These are phyloP conservation scores for Tetramorium parvispinum DNA, from an alignment of 1,140 invertebrate species.

Conservation along the genomic window DNA sequence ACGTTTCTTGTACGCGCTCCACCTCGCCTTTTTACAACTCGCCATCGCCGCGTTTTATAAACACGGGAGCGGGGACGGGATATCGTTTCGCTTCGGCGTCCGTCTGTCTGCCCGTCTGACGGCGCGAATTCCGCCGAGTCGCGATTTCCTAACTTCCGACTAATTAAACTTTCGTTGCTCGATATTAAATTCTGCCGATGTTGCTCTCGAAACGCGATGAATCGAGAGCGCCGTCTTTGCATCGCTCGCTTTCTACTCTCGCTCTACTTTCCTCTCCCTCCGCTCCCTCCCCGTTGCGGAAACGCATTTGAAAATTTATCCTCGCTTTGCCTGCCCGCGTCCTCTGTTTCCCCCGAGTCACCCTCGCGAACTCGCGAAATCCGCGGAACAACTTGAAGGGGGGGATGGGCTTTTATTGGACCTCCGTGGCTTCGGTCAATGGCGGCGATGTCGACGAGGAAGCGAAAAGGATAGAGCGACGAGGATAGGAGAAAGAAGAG, in stretches of 20 bases:
- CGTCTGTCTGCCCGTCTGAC: slow-evolving; percentile 18
- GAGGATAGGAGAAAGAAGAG: slow-evolving; percentile 39
- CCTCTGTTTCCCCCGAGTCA: slow-evolving; percentile 42
- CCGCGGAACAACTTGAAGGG: slow-evolving; percentile 54
- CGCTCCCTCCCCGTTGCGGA: not conserved
- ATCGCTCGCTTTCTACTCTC: not conserved
- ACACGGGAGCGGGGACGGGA: not conserved
- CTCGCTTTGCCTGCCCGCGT: not conserved
- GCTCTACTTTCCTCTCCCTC: not conserved
- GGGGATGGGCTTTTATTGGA: slow-evolving; percentile 63
- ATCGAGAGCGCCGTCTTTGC: slow-evolving; percentile 21
- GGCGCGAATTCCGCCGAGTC: slow-evolving; percentile 40
- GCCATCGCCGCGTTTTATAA: slow-evolving; percentile 5
- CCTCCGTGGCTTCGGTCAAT: slow-evolving; percentile 69
- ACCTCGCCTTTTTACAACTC: not conserved
- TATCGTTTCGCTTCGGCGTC: slow-evolving; percentile 23
- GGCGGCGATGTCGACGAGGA: slow-evolving; percentile 15
- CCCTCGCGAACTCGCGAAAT: slow-evolving; percentile 61
- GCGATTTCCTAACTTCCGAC: slow-evolving; percentile 52
- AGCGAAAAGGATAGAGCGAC: not conserved
- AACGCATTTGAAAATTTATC: slow-evolving; percentile 48
- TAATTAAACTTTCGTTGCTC: slow-evolving; percentile 61
- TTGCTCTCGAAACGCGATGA: slow-evolving; percentile 57
- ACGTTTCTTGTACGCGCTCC: slow-evolving; percentile 2
- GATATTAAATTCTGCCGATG: slow-evolving; percentile 61